These are phyloP conservation scores for Colistium nudipinnis DNA, from an alignment of 2,113 vertebrate species.

Conservation along the genomic window DNA sequence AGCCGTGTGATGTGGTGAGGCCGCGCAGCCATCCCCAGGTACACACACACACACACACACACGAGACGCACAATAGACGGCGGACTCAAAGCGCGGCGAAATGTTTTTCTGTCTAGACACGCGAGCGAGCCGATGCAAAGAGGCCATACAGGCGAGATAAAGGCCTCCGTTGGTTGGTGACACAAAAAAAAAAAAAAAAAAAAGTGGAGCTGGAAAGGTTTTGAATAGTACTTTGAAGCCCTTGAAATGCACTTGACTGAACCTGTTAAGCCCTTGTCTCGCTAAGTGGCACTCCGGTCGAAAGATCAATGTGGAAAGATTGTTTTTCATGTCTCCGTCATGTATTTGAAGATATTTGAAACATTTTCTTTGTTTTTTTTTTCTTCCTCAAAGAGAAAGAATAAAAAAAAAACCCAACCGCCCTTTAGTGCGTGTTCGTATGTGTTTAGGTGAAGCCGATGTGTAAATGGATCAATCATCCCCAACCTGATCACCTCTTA, in stretches of 20 bases:
- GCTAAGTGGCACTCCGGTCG: conserved; percentile 8
- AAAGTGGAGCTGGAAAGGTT: conserved; percentile 23
- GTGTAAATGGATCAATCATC: neutral
- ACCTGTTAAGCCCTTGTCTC: conserved; percentile 46
- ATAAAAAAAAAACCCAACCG: neutral
- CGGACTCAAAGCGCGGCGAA: conserved; percentile 55
- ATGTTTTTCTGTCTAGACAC: conserved; percentile 71
- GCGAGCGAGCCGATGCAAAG: conserved; percentile 55
- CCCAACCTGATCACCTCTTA: neutral
- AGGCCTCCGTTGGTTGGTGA: conserved; percentile 35
- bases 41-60: too few species aligned
- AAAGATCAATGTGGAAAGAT: conserved; percentile 43
- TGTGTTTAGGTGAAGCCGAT: neutral
- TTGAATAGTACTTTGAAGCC: conserved; percentile 62
- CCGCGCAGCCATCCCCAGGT: conserved; percentile 46
- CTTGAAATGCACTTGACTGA: conserved; percentile 54
- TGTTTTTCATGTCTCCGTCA: conserved; percentile 27
- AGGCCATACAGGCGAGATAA: conserved; percentile 36
- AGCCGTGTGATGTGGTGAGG: conserved; percentile 74
- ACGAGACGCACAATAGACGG: conserved; percentile 57
- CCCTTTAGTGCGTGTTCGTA: conserved; percentile 2
- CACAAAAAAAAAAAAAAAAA: conserved; percentile 25
- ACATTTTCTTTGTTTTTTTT: neutral
- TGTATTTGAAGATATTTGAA: conserved; percentile 13
- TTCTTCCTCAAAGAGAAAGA: too few species aligned